Base-by-base conservation (phyloP, 92 coral and sea anemone genomes). In the Epizoanthus ramosus region DNA sequence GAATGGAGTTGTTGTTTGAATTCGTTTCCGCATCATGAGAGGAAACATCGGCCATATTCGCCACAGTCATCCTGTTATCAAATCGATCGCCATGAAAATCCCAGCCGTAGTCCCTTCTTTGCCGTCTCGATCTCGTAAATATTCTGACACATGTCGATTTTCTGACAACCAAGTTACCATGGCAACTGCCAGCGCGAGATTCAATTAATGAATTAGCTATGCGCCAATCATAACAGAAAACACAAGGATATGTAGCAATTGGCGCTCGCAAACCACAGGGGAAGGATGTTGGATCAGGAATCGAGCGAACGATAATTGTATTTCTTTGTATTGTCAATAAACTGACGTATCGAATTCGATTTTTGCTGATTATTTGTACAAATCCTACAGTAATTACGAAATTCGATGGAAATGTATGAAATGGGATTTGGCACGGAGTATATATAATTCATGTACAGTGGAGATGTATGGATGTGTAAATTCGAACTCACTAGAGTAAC, bases 1-100 rank as follows among this genome's bases (percentile, higher is more conserved):
- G 89, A 71, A 82, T 91, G 15, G 74, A 60, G 57, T 87, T 91
- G 52, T 88, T 75, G 16, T 85, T 92, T 74, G 83, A 87, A 80
- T 80, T 86, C 8, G 28, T 57, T 43, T 81, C 92, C 56, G 85
- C 87, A 75, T 83, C 88, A 63, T 88, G 83, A n/a, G 92, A 75
- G 65, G 94, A 85, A 75, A 91, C 85, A 79, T 93, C 97, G 43
- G 94, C 94, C 93, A 91, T 91, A 72, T 85, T 89, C 33, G 95
- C 92, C 67, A 93, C 95, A 57, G 99, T 97, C 98, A 96, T 97
- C 24, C 28, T 87, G 64, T 53, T 59, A 63, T 54, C 69, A 22
- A 66, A 35, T 77, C 21, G 71, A 31, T 75, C 88, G 83, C 88
- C 83, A 63, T 74, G 68, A 82, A 76, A 53, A 50, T 71, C 74